Base-by-base conservation (phyloP, 2,113 vertebrate species). In the Callorhinus ursinus region DNA sequence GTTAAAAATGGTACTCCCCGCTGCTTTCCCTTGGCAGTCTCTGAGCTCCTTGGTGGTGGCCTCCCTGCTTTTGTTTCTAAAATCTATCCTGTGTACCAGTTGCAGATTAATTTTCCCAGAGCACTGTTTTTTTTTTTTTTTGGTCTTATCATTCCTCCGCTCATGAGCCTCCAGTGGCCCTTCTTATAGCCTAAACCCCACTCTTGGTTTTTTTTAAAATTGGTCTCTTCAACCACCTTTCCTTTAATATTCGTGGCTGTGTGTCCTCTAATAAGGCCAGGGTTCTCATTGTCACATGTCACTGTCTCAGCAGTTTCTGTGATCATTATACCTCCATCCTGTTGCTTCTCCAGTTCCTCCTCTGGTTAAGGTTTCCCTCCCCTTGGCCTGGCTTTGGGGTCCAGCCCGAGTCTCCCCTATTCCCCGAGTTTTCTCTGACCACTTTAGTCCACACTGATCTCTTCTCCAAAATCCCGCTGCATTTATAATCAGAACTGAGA, bases 401-500 rank as follows among this genome's bases (percentile, higher is more conserved):
- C 36, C 19, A 74, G 22, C 31, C 31, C 13, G 72, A 59, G 9
- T 61, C 59, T 92, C 21, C 2, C 18, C 65, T 55, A 2, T 31
- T 49, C 42, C 16, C 26, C 28, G 18, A 55, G 3, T 72, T 15
- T 65, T 71, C 33, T 76, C 31, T 82, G 63, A 31, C 11, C 18
- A n/a, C 2, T 24, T 72, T 53, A 49, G 5, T 65, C 15, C 15
- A 31, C n/a, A 72, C 10, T 71, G 63, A 85, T 46, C 26, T 77
- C 10, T 88, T 69, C n/a, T 88, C 4, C 42, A 15, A 80, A 84
- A 72, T 82, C 36, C 31, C 10, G 12, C 16, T 61, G 31, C 14
- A 15, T 86, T 96, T 92, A 22, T 83, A 42, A 84, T 95, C 36
- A 53, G 42, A 95, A 82, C 28, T 88, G 33, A 69, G 22, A 76